Evolutionary conservation across 1,140 invertebrate species (phyloP), one percentile per base, ranked within the genome.

Genomic region (Cydia amplana): DNA sequence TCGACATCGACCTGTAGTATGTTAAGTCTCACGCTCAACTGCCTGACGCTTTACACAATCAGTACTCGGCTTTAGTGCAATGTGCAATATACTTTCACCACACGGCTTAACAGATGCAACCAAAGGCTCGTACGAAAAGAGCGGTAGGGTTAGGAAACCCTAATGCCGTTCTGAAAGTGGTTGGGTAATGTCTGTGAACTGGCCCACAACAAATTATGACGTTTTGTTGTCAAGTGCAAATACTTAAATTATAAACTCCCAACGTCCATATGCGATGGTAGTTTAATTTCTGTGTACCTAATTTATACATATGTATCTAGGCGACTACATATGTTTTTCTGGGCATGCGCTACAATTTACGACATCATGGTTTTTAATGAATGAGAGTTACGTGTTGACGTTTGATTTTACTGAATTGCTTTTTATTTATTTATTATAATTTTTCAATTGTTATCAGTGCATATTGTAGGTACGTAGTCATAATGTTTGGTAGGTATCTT

Each of bases 101-200:
- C 25, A 60, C 75, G 46, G 77, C 76, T 76, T 83, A 74, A 77
- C 80, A 80, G 79, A 82, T 77, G 79, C 73, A 78, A 67, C 78
- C 74, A 77, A 73, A 78, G 67, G 74, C 60, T 73, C 78, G 74
- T 36, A 80, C 79, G 82, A 83, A 82, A 85, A 83, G 78, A 60
- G 75, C 25, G 76, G 74, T 77, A 79, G 79, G 73, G 77, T 83
- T 85, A 83, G 80, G 80, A 83, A 85, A 85, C 80, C 79, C 74
- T 75, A 76, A 78, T 64, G 74, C 83, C 16, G 51, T 55, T 55
- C 51, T 83, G 78, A 82, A 82, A 81, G 81, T 82, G 75, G 82
- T 85, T 83, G 78, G 75, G 82, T 83, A 85, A 85, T 80, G 76
- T 74, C 79, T 83, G 83, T 81, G 82, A 85, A 85, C 79, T 82